A percentile compares a stretch with the other conserved stretches of the same genome.
These are phyloP conservation scores for Nibea coibor DNA, from an alignment of 2,113 vertebrate species.

Conservation along the genomic window DNA sequence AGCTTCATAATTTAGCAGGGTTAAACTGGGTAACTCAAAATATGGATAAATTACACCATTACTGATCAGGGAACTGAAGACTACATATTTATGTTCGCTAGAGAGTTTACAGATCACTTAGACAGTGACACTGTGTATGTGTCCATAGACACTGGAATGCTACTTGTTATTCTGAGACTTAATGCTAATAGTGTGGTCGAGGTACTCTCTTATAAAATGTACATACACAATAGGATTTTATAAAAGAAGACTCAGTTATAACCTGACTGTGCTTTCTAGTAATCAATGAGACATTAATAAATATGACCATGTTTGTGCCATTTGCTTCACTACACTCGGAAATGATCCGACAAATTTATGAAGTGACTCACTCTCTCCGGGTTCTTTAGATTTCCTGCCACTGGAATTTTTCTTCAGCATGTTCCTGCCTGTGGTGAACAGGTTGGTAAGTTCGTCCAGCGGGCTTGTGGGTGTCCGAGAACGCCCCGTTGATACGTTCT, in stretches of 20 bases:
- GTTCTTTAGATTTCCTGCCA: slow-evolving; percentile 94
- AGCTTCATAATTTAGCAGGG: slow-evolving; percentile 24
- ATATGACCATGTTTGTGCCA: not conserved
- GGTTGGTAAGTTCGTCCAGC: slow-evolving; percentile 96
- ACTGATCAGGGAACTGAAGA: not conserved
- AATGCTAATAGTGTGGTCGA: not conserved
- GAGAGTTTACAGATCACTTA: slow-evolving; percentile 7
- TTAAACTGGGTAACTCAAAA: slow-evolving; percentile 15
- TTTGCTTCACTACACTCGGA: slow-evolving; percentile 3
- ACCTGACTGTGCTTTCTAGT: not conserved
- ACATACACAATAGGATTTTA: not conserved
- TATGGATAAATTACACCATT: not conserved
- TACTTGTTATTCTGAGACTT: slow-evolving; percentile 17
- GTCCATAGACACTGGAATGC: not conserved
- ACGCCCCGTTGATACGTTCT: slow-evolving; percentile 88
- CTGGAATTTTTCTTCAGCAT: slow-evolving; percentile 96
- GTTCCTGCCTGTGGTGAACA: slow-evolving; percentile 96
- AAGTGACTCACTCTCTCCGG: slow-evolving; percentile 91
- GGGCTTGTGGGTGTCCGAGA: slow-evolving; percentile 97
- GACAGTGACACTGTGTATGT: not conserved
- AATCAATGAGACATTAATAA: not conserved
- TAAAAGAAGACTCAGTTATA: not conserved
- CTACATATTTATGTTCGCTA: slow-evolving; percentile 6
- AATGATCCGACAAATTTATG: slow-evolving; percentile 1
- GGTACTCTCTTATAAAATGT: not conserved